Evolutionary conservation across 2,113 vertebrate genomes (phyloP), one percentile per base, ranked within the genome.

Genomic region (Xiphophorus hellerii): DNA sequence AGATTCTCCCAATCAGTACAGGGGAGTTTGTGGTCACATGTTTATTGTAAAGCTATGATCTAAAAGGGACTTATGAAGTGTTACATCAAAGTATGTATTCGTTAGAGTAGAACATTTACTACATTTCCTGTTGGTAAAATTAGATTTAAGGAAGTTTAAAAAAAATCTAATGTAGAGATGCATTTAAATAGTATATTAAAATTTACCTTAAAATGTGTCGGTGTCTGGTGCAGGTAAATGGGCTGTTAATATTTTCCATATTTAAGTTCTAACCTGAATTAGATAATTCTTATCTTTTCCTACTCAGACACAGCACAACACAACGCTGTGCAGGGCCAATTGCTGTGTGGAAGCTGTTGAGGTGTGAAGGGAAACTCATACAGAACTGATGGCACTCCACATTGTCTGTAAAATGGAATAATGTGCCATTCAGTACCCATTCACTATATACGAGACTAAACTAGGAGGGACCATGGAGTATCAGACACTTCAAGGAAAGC

Each of bases 361-460:
- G 77, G 82, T 89, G 89, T 89, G 81, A 85, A 90, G 86, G 72
- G 78, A 82, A 89, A 79, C 89, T 89, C 74, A 82, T 87, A 82
- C 77, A 85, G 83, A 89, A 88, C 89, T 89, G 84, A 92, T 92
- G 87, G 82, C 63, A 77, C 66, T 83, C 62, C 78, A 88, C 84
- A 86, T 79, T 81, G 83, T 85, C 90, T 90, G 76, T 69, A 87
- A 88, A 91, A 90, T 0, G 74, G 65, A 88, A 91, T 93, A 82
- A 91, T 84, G 89, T 83, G 67, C 80, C 87, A 80, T 88, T 89
- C 85, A 87, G 88, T 82, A 73, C 80, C 87, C 85, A 84, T 88
- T 89, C 79, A 90, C 82, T 83, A 82, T 87, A 89, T 84, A 86
- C 89, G 85, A 90, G 87, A 69, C 75, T 84, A 87, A 90, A 91